Conservation (phyloP, 2,888 invertebrate genomes). For the Agonopterix alstromeriana region DNA sequence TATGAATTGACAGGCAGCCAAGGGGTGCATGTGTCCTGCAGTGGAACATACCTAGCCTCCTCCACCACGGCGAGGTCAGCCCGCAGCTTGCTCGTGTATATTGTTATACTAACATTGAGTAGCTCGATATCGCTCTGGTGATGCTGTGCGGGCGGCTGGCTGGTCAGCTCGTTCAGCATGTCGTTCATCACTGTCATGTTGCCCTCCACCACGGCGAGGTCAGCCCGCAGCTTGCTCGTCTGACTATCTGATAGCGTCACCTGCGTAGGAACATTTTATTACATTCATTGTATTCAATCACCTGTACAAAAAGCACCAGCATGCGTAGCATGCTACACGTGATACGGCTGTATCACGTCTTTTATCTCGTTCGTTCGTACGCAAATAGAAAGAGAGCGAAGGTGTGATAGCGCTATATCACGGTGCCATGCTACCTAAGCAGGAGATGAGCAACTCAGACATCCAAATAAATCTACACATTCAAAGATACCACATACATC, state of each 20-base stretch:
- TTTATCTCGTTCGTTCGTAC: no score
- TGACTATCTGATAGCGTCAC: conserved; percentile 82
- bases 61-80: conserved; percentile 93
- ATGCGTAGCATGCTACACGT: no score
- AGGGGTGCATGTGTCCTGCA: no score
- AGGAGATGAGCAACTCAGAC: neutral
- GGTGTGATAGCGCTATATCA: no score
- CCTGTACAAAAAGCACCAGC: neutral
- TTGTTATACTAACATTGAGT: conserved; percentile 79
- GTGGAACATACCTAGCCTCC: no score
- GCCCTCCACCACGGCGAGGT: conserved; percentile 94
- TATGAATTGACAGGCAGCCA: no score
- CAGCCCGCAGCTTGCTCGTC: conserved; percentile 88
- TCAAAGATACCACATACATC: no score
- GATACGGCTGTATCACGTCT: no score
- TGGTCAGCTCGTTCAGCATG: conserved; percentile 94
- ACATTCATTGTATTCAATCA: neutral
- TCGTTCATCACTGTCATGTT: conserved; percentile 97
- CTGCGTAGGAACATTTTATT: conserved; percentile 13
- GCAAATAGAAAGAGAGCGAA: no score
- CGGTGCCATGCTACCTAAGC: no score
- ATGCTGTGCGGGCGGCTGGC: conserved; percentile 90
- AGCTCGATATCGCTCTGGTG: conserved; percentile 91
- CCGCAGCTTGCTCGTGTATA: conserved; percentile 42
- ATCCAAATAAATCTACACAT: neutral